Percentiles rank a stretch among this genome's conserved stretches.
These are phyloP conservation scores for Leuctra nigra DNA, from an alignment of 2,888 invertebrate genomes.

Conservation along the genomic window DNA sequence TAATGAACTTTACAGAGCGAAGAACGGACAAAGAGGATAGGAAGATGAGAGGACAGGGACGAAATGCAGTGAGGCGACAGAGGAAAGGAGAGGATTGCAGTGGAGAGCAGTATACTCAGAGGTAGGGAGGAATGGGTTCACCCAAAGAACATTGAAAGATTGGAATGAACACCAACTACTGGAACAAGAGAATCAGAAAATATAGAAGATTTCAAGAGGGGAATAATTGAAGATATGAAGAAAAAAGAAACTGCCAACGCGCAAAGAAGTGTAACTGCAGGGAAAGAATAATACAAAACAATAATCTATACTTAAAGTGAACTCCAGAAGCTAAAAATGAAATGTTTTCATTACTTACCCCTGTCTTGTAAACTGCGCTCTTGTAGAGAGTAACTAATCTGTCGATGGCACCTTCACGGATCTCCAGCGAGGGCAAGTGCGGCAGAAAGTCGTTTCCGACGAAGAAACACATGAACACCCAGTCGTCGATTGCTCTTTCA, in stretches of 20 bases:
- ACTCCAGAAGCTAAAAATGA: neutral
- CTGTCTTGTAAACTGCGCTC: conserved; percentile 88
- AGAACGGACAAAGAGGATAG: no score
- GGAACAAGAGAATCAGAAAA: no score
- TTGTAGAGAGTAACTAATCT: conserved; percentile 89
- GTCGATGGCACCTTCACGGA: conserved; percentile 95
- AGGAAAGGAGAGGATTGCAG: no score
- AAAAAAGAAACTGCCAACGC: neutral
- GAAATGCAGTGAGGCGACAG: no score
- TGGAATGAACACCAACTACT: no score
- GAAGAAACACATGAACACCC: conserved; percentile 99
- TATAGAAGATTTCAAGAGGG: no score
- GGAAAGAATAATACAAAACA: neutral
- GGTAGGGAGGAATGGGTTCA: no score
- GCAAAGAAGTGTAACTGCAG: no score
- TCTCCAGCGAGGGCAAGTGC: conserved; percentile 95
- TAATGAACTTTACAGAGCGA: no score
- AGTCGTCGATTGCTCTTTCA: conserved; percentile 94
- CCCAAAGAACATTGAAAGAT: no score
- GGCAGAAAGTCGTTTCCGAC: conserved; percentile 99
- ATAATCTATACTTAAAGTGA: neutral
- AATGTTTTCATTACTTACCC: conserved; percentile 55
- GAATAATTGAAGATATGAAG: conserved; percentile 21
- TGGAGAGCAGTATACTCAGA: no score
- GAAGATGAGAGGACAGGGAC: no score